These are phyloP conservation scores for Gobio gobio DNA, from an alignment of 2,113 vertebrate species.

Conservation along the genomic window DNA sequence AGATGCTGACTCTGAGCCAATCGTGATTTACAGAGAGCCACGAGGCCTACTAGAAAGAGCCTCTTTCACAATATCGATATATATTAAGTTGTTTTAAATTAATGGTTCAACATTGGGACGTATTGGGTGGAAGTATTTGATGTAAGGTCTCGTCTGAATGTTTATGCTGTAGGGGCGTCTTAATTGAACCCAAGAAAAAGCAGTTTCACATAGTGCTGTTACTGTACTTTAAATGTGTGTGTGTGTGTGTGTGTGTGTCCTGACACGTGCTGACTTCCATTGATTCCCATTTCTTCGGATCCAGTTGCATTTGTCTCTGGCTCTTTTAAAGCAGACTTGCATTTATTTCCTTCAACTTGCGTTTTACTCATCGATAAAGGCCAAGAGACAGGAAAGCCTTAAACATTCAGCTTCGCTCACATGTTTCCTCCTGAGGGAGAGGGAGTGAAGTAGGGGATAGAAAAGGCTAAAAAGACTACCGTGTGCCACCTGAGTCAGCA, in stretches of 20 bases:
- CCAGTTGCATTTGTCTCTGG: slow-evolving; percentile 63
- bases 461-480: slow-evolving; percentile 1
- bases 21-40: background rate
- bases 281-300: slow-evolving; percentile 61
- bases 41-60: slow-evolving; percentile 15
- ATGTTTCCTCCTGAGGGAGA: slow-evolving; percentile 3
- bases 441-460: background rate
- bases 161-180: slow-evolving; percentile 21
- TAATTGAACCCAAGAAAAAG: slow-evolving; percentile 26
- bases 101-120: background rate
- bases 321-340: slow-evolving; percentile 34
- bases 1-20: slow-evolving; percentile 7
- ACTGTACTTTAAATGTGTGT: slow-evolving; percentile 36
- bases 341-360: slow-evolving; percentile 46
- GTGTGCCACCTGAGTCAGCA: slow-evolving; percentile 62
- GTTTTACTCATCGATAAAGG: slow-evolving; percentile 50
- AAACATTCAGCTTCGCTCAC: background rate
- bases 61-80: background rate
- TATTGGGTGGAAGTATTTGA: background rate
- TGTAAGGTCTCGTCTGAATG: background rate
- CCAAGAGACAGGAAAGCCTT: background rate
- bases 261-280: slow-evolving; percentile 42
- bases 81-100: background rate
- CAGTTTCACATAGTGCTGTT: slow-evolving; percentile 13
- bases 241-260: slow-evolving; percentile 32